Evolutionary conservation across 2,888 invertebrate species (phyloP).

Genomic region (Trissoscelio sp.): DNA sequence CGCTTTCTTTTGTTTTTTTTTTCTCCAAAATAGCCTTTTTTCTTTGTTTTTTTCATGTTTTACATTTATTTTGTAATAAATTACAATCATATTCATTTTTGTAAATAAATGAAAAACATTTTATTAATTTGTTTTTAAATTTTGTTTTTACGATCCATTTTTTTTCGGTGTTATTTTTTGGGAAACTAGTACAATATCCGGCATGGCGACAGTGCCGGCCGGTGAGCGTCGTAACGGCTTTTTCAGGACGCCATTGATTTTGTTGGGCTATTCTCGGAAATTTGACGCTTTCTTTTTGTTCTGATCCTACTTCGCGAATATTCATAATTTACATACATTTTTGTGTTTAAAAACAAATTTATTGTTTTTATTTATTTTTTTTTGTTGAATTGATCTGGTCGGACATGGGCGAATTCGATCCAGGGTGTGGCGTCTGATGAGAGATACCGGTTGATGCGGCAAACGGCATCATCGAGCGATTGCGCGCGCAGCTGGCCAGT

Average conservation of each 20-base stretch:
- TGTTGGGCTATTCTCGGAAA: constrained; percentile 12
- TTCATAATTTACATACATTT: no score
- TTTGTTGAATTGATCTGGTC: no score
- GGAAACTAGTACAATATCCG: constrained; percentile 1
- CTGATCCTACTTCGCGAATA: no score
- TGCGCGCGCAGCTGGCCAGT: constrained; percentile 79
- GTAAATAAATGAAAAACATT: no score
- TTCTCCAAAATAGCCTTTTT: no score
- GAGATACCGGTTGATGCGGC: constrained; percentile 78
- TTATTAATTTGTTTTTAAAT: background rate
- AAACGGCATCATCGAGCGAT: constrained; percentile 80
- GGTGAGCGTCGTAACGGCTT: constrained; percentile 74
- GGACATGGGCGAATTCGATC: constrained; percentile 43
- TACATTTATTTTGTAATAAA: no score
- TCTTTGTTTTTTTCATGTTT: no score
- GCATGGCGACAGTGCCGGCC: constrained; percentile 71
- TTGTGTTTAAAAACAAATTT: background rate
- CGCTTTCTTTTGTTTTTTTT: background rate
- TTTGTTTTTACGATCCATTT: background rate
- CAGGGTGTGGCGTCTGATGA: constrained; percentile 79
- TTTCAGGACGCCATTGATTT: constrained; percentile 61
- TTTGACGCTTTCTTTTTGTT: constrained; percentile 21
- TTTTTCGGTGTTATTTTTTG: no score
- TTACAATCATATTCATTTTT: no score
- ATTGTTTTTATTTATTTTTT: background rate